Conservation (phyloP, 2,888 invertebrate species). For the Sesia apiformis region DNA sequence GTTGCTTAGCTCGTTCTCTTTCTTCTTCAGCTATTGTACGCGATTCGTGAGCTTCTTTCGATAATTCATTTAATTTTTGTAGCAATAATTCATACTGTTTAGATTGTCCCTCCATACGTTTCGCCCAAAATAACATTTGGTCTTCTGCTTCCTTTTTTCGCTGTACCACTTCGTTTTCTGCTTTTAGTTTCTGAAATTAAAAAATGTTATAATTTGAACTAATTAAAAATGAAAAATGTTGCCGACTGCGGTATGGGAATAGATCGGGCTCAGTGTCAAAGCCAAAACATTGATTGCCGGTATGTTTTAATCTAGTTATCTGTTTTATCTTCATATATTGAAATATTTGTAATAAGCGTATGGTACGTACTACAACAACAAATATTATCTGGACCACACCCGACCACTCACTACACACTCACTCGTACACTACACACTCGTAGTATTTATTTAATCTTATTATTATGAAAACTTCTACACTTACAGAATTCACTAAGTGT, state of each 20-base stretch:
- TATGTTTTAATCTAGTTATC: neutral
- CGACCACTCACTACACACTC: too few relatives aligned
- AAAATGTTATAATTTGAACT: neutral
- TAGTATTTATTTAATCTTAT: too few relatives aligned
- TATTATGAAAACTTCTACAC: slow-evolving; percentile 8
- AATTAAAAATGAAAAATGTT: too few relatives aligned
- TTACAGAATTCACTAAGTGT: slow-evolving; percentile 55
- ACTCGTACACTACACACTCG: too few relatives aligned
- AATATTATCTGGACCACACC: too few relatives aligned
- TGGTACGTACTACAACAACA: too few relatives aligned
- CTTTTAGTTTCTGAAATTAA: slow-evolving; percentile 32
- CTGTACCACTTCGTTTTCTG: slow-evolving; percentile 31
- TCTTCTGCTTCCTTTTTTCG: slow-evolving; percentile 41
- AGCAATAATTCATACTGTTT: slow-evolving; percentile 51
- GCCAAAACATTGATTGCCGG: too few relatives aligned
- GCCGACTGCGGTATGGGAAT: too few relatives aligned
- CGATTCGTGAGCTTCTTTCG: slow-evolving; percentile 45
- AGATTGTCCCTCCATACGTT: slow-evolving; percentile 47
- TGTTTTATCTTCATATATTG: too few relatives aligned
- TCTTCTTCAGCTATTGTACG: slow-evolving; percentile 43
- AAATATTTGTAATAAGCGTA: too few relatives aligned
- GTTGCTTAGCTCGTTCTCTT: slow-evolving; percentile 32
- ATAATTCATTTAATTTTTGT: slow-evolving; percentile 47
- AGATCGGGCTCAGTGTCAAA: too few relatives aligned
- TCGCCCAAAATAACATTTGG: slow-evolving; percentile 46